Conservation (phyloP, 2,113 vertebrate species). For the Atrichornis clamosus region DNA sequence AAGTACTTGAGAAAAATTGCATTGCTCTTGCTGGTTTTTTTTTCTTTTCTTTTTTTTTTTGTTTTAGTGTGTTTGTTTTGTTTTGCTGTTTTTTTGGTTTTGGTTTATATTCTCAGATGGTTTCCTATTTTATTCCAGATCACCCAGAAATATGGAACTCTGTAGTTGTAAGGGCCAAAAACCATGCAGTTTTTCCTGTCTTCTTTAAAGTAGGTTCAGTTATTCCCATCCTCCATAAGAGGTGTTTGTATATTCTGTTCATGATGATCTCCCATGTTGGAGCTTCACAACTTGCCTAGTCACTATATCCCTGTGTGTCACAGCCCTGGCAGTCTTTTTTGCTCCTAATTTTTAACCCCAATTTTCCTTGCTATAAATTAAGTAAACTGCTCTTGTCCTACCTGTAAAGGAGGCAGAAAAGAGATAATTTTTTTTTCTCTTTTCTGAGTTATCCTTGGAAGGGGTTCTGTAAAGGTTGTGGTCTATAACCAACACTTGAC, state of each 20-base stretch:
- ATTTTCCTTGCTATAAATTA: not conserved
- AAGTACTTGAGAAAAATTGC: not conserved
- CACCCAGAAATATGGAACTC: not conserved
- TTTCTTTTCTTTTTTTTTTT: no score
- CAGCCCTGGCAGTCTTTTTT: not conserved
- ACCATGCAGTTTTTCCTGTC: not conserved
- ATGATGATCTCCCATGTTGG: not conserved
- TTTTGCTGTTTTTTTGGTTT: no score
- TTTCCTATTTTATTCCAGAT: not conserved
- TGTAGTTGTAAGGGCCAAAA: not conserved
- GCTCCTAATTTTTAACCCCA: not conserved
- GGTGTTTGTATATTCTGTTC: not conserved
- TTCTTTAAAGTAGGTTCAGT: not conserved
- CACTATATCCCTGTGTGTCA: not conserved
- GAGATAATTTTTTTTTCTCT: not conserved
- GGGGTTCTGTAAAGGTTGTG: not conserved
- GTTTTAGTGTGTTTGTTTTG: no score
- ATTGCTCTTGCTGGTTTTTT: not conserved
- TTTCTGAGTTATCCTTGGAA: not conserved
- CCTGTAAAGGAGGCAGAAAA: not conserved
- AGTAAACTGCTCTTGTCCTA: not conserved
- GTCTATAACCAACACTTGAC: not conserved
- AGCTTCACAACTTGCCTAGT: not conserved
- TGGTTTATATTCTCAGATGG: not conserved
- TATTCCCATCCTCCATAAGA: not conserved